Percentiles rank a stretch among this genome's conserved stretches.
Evolutionary conservation across 2,797 vertebrate genomes (phyloP).

Genomic region (Sebastes vulpes): DNA sequence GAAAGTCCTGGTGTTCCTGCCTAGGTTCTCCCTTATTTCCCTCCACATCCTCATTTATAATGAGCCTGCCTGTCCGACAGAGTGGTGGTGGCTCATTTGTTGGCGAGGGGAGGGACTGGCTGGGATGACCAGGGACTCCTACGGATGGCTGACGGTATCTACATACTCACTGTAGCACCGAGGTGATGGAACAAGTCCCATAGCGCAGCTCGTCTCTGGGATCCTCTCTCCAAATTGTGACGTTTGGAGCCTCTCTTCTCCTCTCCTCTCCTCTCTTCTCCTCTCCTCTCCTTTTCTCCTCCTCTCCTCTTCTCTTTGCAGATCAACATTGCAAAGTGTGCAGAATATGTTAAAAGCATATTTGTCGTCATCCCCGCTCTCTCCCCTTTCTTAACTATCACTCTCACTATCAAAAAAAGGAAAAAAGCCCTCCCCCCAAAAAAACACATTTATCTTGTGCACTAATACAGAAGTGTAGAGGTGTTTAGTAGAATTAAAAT

Average conservation of each 20-base stretch:
- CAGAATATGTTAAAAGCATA: conserved; percentile 18
- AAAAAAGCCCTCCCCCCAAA: too few species aligned
- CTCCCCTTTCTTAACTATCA: too few species aligned
- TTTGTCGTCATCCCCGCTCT: background rate
- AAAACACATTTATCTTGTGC: background rate
- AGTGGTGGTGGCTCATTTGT: conserved; percentile 77
- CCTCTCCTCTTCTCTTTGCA: background rate
- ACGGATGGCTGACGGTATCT: conserved; percentile 77
- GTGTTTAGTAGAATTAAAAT: background rate
- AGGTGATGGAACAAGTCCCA: conserved; percentile 79
- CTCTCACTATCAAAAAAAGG: too few species aligned
- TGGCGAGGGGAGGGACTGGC: conserved; percentile 55
- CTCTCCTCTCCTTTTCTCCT: background rate
- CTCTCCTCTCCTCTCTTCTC: background rate
- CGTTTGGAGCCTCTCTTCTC: conserved; percentile 53
- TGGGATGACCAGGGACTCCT: conserved; percentile 61
- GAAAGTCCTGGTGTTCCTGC: conserved; percentile 55
- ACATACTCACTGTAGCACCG: conserved; percentile 57
- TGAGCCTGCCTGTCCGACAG: conserved; percentile 72
- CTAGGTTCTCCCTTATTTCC: conserved; percentile 27
- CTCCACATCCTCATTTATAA: conserved; percentile 77
- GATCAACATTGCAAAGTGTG: background rate
- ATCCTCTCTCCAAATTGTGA: conserved; percentile 70
- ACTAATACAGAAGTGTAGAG: background rate
- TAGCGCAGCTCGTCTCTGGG: conserved; percentile 71